Evolutionary conservation across 2,888 invertebrate species (phyloP), one percentile per base, ranked within the genome.

Genomic region (Nebria brevicollis): DNA sequence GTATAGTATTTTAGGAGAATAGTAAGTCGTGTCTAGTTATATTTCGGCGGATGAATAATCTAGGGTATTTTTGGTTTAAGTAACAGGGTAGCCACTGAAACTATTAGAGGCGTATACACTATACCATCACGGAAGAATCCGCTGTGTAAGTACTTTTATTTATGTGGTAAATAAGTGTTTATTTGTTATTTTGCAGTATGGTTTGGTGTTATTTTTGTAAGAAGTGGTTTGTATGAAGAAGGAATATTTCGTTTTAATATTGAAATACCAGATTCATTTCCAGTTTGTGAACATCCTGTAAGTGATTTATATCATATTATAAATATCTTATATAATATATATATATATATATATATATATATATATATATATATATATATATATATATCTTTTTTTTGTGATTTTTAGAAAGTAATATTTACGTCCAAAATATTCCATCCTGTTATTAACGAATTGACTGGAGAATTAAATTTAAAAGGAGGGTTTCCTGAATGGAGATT

Each of bases 221-320:
- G 97, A 85, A 93, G 94, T 88, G 98, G 98, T 26, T 90, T 94
- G 83, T 98, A 97, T 89, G 94, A 95, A 90, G 96, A 96, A 84
- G 98, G 96, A 82, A 92, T 98, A 78, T 97, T 98, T 88, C 93
- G 97, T 85, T 98, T 98, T 89, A 94, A 93, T 83, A 90, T 99
- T 84, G 91, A 93, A 84, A 92, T 98, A 87, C 96, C 98, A 81
- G 95, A 96, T 83, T 94, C 93, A 85, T 98, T 97, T 90, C 98
- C 98, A 41, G 94, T 95, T 89, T 93, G 94, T 82, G 93, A 93
- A 86, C 94, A 94, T 86, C 97, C 97, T 83, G 96, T 96, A 91
- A 93, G 94, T 54, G 91, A 83, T 72, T 20, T 13, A 42, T 2
- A 20, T 20, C 20, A 20, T 20, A 73, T 42, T n/a, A 41, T 26